Base-by-base conservation (phyloP, 2,797 vertebrate species). In the Iguana delicatissima region DNA sequence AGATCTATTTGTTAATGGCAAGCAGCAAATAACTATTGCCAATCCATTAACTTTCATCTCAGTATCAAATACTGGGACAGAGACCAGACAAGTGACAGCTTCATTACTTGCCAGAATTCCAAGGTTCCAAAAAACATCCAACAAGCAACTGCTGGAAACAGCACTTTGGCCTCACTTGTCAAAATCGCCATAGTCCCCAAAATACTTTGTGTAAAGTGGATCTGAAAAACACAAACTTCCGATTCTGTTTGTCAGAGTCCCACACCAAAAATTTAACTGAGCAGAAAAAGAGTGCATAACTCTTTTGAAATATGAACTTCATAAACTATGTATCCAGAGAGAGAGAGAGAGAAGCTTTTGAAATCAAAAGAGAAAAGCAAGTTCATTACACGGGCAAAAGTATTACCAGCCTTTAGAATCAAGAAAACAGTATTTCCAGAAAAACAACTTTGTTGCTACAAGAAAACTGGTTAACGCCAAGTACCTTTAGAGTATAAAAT, bases 401-500 rank as follows among this genome's bases (percentile, higher is more conserved):
- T 52, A n/a, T 81, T 42, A 59, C 77, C 12, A 73, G 77, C 20
- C n/a, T 73, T 4, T 72, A 73, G 52, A 42, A n/a, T 86, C 76
- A 81, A 86, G 55, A 24, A 80, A 52, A 72, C 5, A 89, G 16
- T 57, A 64, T 73, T 76, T 82, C 84, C 29, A 62, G 84, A n/a
- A 38, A 82, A 26, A 55, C 5, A 35, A 32, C 10, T 29, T 73
- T 4, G 22, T 46, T 82, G 32, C 32, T 74, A 81, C 26, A 12
- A 52, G 69, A 55, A 20, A n/a, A 80, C 69, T 52, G 6, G 59
- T 38, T 26, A 26, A 24, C 38, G n/a, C 35, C n/a, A 52, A 52
- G 22, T 10, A 42, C 9, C 38, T 77, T 77, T 74, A 38, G 16
- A 88, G 57, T 42, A 72, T 4, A 38, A 80, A 89, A 89, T 6